Evolutionary conservation across 2,888 invertebrate genomes (phyloP).

Genomic region (Leuctra nigra): DNA sequence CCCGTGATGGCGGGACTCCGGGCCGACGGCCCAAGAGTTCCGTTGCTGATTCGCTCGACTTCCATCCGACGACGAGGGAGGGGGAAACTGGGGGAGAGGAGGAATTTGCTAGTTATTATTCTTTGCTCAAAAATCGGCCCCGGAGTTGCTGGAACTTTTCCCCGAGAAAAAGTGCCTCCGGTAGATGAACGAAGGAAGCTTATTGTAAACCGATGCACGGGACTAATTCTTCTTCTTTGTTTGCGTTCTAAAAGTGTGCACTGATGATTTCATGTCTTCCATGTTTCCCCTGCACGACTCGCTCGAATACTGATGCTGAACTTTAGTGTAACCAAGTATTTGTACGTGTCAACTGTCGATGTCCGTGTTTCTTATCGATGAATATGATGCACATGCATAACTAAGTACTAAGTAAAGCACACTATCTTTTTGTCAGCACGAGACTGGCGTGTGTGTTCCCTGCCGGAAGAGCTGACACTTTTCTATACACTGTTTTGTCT

Average conservation of each 20-base stretch:
- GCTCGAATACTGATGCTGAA: too few species aligned
- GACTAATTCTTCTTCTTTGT: conserved; percentile 21
- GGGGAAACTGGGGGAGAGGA: conserved; percentile 10
- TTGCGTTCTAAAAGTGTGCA: conserved; percentile 28
- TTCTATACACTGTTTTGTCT: conserved; percentile 17
- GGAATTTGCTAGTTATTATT: conserved; percentile 26
- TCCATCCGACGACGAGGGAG: conserved; percentile 12
- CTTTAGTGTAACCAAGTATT: too few species aligned
- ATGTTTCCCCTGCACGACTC: conserved; percentile 32
- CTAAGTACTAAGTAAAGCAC: too few species aligned
- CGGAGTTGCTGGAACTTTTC: conserved; percentile 26
- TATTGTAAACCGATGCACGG: conserved; percentile 12
- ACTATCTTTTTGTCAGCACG: too few species aligned
- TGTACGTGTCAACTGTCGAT: too few species aligned
- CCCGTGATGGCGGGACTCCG: conserved; percentile 49
- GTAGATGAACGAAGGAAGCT: conserved; percentile 21
- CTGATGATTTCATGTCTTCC: conserved; percentile 33
- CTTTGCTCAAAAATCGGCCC: conserved; percentile 34
- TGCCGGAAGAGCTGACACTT: neutral
- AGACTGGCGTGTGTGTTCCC: too few species aligned
- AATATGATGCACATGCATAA: too few species aligned
- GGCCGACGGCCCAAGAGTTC: conserved; percentile 36
- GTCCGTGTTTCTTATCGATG: too few species aligned
- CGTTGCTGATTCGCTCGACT: conserved; percentile 39
- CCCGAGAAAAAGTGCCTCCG: conserved; percentile 36